A percentile compares a stretch with the other conserved stretches of the same genome.
Conservation (phyloP, 2,113 vertebrate genomes). For the Anguilla japonica region DNA sequence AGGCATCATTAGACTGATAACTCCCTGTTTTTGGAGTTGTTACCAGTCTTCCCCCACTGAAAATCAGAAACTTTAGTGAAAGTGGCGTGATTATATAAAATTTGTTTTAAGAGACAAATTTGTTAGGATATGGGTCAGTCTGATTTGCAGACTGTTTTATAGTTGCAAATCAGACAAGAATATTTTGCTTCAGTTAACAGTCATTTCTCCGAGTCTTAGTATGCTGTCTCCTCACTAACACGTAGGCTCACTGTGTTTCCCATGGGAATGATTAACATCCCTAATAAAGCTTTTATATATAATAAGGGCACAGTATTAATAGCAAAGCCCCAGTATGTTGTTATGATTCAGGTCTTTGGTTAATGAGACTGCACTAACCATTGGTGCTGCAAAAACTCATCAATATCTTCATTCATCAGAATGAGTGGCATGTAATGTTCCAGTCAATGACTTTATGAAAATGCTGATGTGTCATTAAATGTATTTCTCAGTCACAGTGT, state of each 20-base stretch:
- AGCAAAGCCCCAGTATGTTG: neutral
- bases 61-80: neutral
- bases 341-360: neutral
- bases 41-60: neutral
- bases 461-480: neutral
- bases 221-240: no score
- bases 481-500: neutral
- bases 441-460: constrained; percentile 14
- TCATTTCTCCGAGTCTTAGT: no score
- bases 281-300: neutral
- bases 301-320: neutral
- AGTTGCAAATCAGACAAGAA: neutral
- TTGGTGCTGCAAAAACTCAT: neutral
- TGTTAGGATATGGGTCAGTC: neutral
- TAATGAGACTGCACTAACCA: neutral
- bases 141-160: neutral
- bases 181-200: neutral
- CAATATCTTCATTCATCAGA: constrained; percentile 17
- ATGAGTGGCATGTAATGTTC: neutral
- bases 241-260: neutral
- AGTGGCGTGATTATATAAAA: no score
- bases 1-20: neutral
- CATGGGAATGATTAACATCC: neutral
- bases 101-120: neutral
- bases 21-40: neutral